Conservation (phyloP, 2,113 vertebrate species). For the Myxocyprinus asiaticus region DNA sequence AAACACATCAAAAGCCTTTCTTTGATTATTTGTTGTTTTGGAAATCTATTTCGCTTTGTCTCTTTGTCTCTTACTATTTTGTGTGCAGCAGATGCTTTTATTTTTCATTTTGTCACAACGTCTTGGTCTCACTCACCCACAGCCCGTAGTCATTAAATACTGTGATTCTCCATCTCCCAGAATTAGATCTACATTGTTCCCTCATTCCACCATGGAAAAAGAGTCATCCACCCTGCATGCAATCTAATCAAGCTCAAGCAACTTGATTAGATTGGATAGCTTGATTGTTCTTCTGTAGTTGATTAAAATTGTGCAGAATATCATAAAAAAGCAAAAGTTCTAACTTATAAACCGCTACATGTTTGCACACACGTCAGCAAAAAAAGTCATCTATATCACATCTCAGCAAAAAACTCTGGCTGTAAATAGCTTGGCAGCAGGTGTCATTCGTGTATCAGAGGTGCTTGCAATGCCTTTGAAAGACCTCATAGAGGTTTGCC, state of each 20-base stretch:
- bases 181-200: neutral
- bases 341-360: neutral
- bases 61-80: neutral
- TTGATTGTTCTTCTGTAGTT: constrained; percentile 18
- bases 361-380: neutral
- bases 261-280: neutral
- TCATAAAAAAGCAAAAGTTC: neutral
- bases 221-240: neutral
- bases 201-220: neutral
- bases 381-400: constrained; percentile 7
- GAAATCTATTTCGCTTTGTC: too few relatives aligned
- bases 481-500: constrained; percentile 44
- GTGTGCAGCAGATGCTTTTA: neutral
- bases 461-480: constrained; percentile 38
- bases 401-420: neutral
- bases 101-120: neutral
- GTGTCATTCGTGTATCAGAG: constrained; percentile 20
- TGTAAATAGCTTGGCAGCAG: constrained; percentile 43
- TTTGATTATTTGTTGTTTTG: too few relatives aligned
- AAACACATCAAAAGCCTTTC: neutral
- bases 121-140: constrained; percentile 9
- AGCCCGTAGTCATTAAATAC: constrained; percentile 16
- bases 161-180: neutral
- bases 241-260: neutral
- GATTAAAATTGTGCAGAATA: constrained; percentile 7